A percentile compares a stretch with the other conserved stretches of the same genome.
Evolutionary conservation across 2,113 vertebrate genomes (phyloP).

Genomic region (Phaethornis superciliosus): DNA sequence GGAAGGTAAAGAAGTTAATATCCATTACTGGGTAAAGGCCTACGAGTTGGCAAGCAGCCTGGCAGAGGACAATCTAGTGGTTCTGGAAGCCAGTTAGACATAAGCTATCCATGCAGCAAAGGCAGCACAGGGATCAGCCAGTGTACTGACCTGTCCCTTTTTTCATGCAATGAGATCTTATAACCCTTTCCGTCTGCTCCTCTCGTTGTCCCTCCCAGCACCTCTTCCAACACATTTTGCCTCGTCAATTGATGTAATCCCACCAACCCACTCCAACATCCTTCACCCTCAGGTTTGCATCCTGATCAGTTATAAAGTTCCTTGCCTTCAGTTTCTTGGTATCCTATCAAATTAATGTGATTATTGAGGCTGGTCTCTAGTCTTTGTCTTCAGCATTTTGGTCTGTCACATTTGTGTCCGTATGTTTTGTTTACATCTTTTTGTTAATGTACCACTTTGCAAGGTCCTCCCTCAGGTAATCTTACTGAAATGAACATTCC

Average conservation of each 20-base stretch:
- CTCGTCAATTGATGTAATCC: neutral
- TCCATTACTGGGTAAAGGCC: neutral
- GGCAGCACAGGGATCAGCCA: neutral
- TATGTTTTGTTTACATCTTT: neutral
- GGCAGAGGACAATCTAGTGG: neutral
- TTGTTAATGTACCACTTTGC: neutral
- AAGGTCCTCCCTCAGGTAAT: neutral
- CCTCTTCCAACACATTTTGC: neutral
- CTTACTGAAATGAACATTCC: neutral
- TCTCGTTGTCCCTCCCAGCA: neutral
- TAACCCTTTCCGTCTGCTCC: too few relatives aligned
- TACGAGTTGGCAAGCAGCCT: neutral
- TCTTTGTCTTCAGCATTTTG: neutral
- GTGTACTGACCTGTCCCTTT: neutral
- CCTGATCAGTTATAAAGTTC: too few relatives aligned
- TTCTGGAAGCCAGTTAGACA: neutral
- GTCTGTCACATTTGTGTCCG: neutral
- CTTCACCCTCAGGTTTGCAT: neutral
- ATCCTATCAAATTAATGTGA: neutral
- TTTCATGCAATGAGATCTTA: too few relatives aligned
- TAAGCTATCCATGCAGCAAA: neutral
- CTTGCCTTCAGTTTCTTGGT: neutral
- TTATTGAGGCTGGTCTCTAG: neutral
- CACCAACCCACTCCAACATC: neutral
- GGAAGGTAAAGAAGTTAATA: too few relatives aligned